Base-by-base conservation (phyloP, 2,113 vertebrate species). In the Tonatia bakeri region DNA sequence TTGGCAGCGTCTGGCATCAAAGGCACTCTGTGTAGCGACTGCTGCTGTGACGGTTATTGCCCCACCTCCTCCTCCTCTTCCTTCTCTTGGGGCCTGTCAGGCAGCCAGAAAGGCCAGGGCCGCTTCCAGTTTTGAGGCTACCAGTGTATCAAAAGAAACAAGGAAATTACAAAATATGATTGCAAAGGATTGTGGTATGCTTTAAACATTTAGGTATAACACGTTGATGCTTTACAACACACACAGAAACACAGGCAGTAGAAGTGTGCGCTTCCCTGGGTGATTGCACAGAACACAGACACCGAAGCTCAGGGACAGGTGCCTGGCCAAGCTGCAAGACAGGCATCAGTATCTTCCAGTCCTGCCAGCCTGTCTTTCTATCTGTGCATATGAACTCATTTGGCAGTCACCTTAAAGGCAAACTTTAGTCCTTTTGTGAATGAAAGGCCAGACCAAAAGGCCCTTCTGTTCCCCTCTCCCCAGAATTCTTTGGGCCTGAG, bases 131-230 rank as follows among this genome's bases (percentile, higher is more conserved):
- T 91, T 56, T n/a, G 38, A 61, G 82, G 28, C 69, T 50, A 22
- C 31, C 20, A 36, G 10, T 45, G 40, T 73, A 94, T 75, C 13
- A 65, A 64, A 64, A 64, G 28, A 70, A 70, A 43, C 38, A 72
- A 94, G 81, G 95, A 96, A 79, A 91, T 96, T 94, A 26, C 87
- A 91, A 89, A 93, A 83, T 59, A 40, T 64, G 26, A 47, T 91
- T 85, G 52, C 52, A 72, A 69, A 87, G 77, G 72, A 76, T 50
- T 73, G 24, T 54, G 72, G n/a, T 73, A n/a, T 54, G 26, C 56
- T 88, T 84, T 84, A 94, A 77, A 92, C 36, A n/a, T 65, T 75
- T 73, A 80, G 19, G 10, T 67, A 13, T 50, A 79, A 80, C 52
- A 73, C n/a, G 59, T 73, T 52, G 85, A 45, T 95, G 24, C 31